Base-by-base conservation (phyloP, 2,888 invertebrate species). In the Coleophora deauratella region DNA sequence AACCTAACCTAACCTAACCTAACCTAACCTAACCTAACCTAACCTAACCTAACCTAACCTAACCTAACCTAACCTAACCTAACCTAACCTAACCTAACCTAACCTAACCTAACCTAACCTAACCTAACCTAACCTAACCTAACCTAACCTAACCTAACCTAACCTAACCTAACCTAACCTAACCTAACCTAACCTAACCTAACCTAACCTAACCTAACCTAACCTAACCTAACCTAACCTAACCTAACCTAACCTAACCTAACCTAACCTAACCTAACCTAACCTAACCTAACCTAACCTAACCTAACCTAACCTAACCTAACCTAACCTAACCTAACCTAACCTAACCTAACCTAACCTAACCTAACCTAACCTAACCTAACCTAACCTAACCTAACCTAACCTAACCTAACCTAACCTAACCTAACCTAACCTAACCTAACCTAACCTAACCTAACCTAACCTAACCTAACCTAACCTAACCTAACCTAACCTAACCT, bases 351-450 rank as follows among this genome's bases (percentile, higher is more conserved):
- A 39, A 43, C 43, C 43, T 39, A 39, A 39, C 43, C 43, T 39
- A 39, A 39, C 39, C 39, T 39, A 39, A 39, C 39, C 43, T 36
- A 43, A 36, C 43, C 36, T 36, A 43, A 35, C 43, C 39, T 39
- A 43, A 43, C 43, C 43, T 43, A 39, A 39, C 43, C 43, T 43
- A 39, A 39, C 43, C 43, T 43, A 39, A 39, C 43, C 43, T 43
- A 43, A 39, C 43, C 43, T 36, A 39, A 39, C 43, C 39, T 36
- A 39, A 39, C 43, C 39, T 37, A 43, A 39, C 43, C 43, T 43
- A 39, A 39, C 43, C 43, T 43, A 39, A 40, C 43, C 43, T 44
- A 40, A 40, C 43, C 43, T 44, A 38, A 40, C 40, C 43, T 40
- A 38, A 40, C 43, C 43, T 44, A 40, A 40, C 43, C 43, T 40